Conservation (phyloP, 2,888 invertebrate species). For the Gisinianus flammeolus region DNA sequence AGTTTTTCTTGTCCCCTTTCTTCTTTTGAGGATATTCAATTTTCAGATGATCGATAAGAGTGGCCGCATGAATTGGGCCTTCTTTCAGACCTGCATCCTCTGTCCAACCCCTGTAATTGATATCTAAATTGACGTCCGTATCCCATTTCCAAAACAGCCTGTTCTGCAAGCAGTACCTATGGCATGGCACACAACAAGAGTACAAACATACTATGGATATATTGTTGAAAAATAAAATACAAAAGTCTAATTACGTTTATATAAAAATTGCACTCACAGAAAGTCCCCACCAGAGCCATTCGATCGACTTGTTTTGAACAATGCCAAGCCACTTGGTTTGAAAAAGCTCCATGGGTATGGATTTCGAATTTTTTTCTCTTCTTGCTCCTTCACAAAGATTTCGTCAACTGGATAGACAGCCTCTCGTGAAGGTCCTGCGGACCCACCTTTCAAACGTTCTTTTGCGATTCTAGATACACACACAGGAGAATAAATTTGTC, state of each 20-base stretch:
- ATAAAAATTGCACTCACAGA: too few relatives aligned
- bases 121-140: conserved; percentile 20
- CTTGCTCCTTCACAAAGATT: conserved; percentile 11
- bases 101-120: not conserved
- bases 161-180: conserved; percentile 20
- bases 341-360: conserved; percentile 36
- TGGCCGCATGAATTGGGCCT: conserved; percentile 23
- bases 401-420: conserved; percentile 18
- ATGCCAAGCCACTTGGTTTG: conserved; percentile 48
- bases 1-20: too few relatives aligned
- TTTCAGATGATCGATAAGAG: conserved; percentile 3
- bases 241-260: too few relatives aligned
- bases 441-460: conserved; percentile 14
- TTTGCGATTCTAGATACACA: not conserved
- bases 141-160: conserved; percentile 23
- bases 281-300: too few relatives aligned
- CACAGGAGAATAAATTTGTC: not conserved
- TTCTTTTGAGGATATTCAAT: too few relatives aligned
- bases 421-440: not conserved
- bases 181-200: too few relatives aligned
- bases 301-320: conserved; percentile 40
- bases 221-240: too few relatives aligned
- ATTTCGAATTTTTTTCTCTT: conserved; percentile 30
- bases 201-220: too few relatives aligned
- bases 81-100: conserved; percentile 9